Base-by-base conservation (phyloP, 2,888 invertebrate species). In the Dioctria linearis region DNA sequence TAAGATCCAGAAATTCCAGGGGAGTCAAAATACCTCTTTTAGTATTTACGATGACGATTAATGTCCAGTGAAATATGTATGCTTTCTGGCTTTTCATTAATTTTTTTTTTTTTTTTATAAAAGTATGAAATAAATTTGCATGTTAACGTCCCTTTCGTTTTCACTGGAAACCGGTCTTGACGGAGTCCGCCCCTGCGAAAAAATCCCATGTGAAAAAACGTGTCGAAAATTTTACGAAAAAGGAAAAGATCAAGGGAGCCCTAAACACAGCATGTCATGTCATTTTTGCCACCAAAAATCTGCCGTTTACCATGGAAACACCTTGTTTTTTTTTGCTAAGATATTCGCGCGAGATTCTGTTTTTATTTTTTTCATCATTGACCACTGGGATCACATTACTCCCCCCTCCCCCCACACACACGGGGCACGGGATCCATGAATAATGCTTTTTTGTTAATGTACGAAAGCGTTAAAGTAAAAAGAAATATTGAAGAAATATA, bases 261-360 rank as follows among this genome's bases (percentile, higher is more conserved):
- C 54, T 66, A 78, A 80, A 75, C 80, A 80, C 76, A 76, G 76
- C 80, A 80, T 76, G 80, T 80, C 76, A 80, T 80, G 76, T 80
- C 80, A 76, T 76, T 80, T 80, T 78, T 80, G 80, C 76, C 80
- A 80, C 80, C 80, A 80, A 80, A 80, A 67, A 78, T 75, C 57
- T 80, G 76, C 80, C 80, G 69, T 80, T 80, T 80, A 80, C 76
- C 80, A 80, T 78, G 67, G 78, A 76, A 76, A 80, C 67, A 78
- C 69, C 67, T 80, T 80, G 0, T 25, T 25, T 25, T 25, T 25
- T 80, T 80, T 80, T 76, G 76, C 61, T 63, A 63, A 61, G 63
- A 76, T 76, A 78, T 78, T 66, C 40, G 61, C 65, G 65, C 65
- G 65, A 78, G 0, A 25, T 25, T 25, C 25, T 25, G 2, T 25